Evolutionary conservation across 2,888 invertebrate genomes (phyloP).

Genomic region (Drosophila niveifrons): DNA sequence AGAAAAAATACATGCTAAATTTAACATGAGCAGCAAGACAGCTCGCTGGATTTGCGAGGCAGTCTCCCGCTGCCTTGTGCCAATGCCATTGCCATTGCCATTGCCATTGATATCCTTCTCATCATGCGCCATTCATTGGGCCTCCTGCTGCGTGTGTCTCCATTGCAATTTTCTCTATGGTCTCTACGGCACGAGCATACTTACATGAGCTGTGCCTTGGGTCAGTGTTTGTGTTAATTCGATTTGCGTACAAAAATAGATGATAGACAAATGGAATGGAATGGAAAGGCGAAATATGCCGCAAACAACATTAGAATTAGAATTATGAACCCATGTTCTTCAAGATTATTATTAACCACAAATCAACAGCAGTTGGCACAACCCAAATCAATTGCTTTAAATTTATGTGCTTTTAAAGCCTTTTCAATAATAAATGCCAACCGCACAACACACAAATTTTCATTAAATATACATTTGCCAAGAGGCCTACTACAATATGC

Average conservation of each 20-base stretch:
- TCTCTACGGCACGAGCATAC: slow-evolving; percentile 23
- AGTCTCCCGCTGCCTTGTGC: slow-evolving; percentile 24
- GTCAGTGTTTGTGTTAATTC: slow-evolving; percentile 61
- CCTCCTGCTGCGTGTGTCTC: slow-evolving; percentile 10
- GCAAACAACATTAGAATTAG: not conserved
- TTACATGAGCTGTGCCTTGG: not conserved
- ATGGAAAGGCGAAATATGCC: slow-evolving; percentile 10
- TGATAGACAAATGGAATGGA: slow-evolving; percentile 38
- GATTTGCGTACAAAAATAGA: slow-evolving; percentile 71
- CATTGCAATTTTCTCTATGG: slow-evolving; percentile 26
- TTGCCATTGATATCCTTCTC: slow-evolving; percentile 58
- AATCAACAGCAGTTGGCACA: not conserved
- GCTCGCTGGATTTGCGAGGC: slow-evolving; percentile 13
- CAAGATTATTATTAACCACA: not conserved
- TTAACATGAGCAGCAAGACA: slow-evolving; percentile 41
- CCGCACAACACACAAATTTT: slow-evolving; percentile 18
- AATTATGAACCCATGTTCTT: slow-evolving; percentile 4
- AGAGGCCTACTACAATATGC: not conserved
- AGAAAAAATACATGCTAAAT: slow-evolving; percentile 24
- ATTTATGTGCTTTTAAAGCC: slow-evolving; percentile 15
- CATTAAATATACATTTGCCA: slow-evolving; percentile 50
- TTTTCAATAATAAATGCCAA: slow-evolving; percentile 36
- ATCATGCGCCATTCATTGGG: not conserved
- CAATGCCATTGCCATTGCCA: slow-evolving; percentile 49
- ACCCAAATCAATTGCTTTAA: slow-evolving; percentile 7